Evolutionary conservation across 64 coral and sea anemone genomes (phyloP).

Genomic region (Porites australiensis): DNA sequence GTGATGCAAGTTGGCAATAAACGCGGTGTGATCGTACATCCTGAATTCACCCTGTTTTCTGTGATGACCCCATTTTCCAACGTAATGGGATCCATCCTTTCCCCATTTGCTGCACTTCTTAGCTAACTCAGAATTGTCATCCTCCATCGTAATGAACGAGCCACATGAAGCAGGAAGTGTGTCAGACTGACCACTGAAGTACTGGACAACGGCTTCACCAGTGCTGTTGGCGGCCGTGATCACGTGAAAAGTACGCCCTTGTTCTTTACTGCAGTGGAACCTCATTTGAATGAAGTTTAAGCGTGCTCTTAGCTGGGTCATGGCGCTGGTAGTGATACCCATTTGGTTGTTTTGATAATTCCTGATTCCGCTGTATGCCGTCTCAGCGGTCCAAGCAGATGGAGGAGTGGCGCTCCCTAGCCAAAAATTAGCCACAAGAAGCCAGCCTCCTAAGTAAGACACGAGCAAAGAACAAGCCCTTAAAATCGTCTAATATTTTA

Average conservation of each 20-base stretch:
- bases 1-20: background rate
- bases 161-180: background rate
- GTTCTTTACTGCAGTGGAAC: slow-evolving; percentile 47
- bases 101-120: background rate
- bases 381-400: background rate
- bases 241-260: slow-evolving; percentile 43
- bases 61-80: slow-evolving; percentile 34
- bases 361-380: slow-evolving; percentile 20
- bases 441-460: slow-evolving; percentile 19
- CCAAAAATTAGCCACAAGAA: slow-evolving; percentile 22
- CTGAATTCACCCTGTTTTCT: background rate
- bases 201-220: slow-evolving; percentile 23
- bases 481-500: no score
- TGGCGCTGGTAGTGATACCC: background rate
- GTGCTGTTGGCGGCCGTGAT: slow-evolving; percentile 5
- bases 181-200: background rate
- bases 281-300: slow-evolving; percentile 39
- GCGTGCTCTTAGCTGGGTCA: background rate
- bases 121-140: slow-evolving; percentile 28
- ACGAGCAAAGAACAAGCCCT: no score
- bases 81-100: slow-evolving; percentile 4
- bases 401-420: background rate
- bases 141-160: background rate
- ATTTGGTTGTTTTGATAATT: slow-evolving; percentile 35
- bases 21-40: slow-evolving; percentile 12